Evolutionary conservation across 1,140 invertebrate species (phyloP), one percentile per base, ranked within the genome.

Genomic region (Drosophila ironensis): DNA sequence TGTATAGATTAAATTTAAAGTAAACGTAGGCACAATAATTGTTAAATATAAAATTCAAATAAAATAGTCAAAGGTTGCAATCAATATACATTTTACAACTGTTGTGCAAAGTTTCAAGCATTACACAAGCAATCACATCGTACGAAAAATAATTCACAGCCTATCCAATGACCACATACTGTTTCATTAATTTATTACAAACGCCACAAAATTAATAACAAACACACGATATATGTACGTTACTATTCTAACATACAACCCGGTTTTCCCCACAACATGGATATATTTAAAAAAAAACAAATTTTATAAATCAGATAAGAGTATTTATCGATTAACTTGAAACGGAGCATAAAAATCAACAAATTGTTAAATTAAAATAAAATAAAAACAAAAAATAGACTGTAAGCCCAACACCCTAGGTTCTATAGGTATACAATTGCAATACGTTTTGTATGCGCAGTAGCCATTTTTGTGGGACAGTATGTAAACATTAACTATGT

Each of bases 131-230:
- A 22, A 17, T 41, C 40, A 53, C 24, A 19, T 48, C 38, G 33
- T 30, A 57, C 30, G 25, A 63, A 51, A n/a, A 64, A 48, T 30
- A 60, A 59, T 56, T 37, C 54, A 64, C 52, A 57, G 51, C 17
- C 56, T 60, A 60, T 33, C 25, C 16, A 53, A 69, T 24, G 35
- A 69, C 38, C 35, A 57, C 37, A 54, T 37, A 75, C 73, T 73
- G 53, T 84, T 84, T 73, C 50, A 86, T 78, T 82, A 82, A 84
- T 82, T 82, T 82, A 84, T 82, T 84, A 70, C 25, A 84, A 82
- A 82, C 56, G 72, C 67, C 71, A 54, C 41, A 52, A 25, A 45
- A 17, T 50, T 40, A 63, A 25, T 37, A 20, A 16, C 37, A 66
- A 72, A 56, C 37, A 44, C 30, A 35, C 30, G 46, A 74, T 28